These are phyloP conservation scores for Chromobotia macracanthus DNA, from an alignment of 2,797 vertebrate genomes.

Conservation along the genomic window DNA sequence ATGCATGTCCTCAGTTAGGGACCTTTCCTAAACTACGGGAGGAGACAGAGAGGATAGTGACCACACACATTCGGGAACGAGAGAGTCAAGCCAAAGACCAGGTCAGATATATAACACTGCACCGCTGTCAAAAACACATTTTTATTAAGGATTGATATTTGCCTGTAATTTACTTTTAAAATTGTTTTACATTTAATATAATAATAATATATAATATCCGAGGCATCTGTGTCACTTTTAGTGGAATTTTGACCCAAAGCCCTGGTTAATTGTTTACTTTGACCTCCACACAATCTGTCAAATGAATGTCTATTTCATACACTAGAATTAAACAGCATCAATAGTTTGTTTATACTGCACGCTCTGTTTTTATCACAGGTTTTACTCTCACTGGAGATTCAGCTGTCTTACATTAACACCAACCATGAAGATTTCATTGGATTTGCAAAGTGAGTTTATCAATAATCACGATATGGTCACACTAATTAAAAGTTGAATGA, in stretches of 20 bases:
- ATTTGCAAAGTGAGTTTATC: conserved; percentile 85
- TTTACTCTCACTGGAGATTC: conserved; percentile 87
- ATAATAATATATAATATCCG: too few relatives aligned
- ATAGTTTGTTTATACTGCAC: not conserved
- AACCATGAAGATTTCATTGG: conserved; percentile 96
- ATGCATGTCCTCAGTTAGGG: conserved; percentile 76
- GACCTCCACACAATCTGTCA: not conserved
- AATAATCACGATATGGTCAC: not conserved
- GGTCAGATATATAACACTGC: conserved; percentile 68
- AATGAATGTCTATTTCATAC: not conserved
- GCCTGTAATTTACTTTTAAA: too few relatives aligned
- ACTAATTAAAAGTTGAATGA: too few relatives aligned
- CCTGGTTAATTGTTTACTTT: too few relatives aligned
- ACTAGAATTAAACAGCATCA: not conserved
- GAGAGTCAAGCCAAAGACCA: conserved; percentile 91
- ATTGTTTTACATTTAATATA: too few relatives aligned
- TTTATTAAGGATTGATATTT: too few relatives aligned
- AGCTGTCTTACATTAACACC: conserved; percentile 94
- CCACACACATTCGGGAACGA: conserved; percentile 84
- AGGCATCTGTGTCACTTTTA: too few relatives aligned
- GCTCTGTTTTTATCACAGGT: too few relatives aligned
- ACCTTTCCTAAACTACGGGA: conserved; percentile 87
- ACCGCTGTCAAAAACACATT: not conserved
- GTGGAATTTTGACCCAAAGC: too few relatives aligned
- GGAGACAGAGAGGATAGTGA: conserved; percentile 88